These are phyloP conservation scores for Leptura quadrifasciata DNA, from an alignment of 2,888 invertebrate species.

Conservation along the genomic window DNA sequence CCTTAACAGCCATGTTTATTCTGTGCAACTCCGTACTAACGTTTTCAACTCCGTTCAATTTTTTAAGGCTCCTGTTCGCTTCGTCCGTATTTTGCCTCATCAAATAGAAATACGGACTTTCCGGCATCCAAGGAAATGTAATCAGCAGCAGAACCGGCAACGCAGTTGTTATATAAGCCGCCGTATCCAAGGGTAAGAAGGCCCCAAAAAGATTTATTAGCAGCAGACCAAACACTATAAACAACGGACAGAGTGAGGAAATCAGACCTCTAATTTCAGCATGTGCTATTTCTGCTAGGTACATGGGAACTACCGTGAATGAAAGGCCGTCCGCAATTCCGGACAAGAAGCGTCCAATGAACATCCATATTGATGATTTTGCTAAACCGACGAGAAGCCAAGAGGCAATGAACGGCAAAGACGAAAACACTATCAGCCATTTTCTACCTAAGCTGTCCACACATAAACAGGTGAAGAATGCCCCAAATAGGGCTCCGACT, in stretches of 20 bases:
- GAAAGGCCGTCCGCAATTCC: conserved; percentile 76
- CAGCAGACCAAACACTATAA: conserved; percentile 62
- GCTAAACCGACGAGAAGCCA: conserved; percentile 80
- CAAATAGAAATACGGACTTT: conserved; percentile 70
- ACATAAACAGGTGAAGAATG: conserved; percentile 78
- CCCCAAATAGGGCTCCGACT: conserved; percentile 80
- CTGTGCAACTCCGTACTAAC: conserved; percentile 72
- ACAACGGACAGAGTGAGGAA: conserved; percentile 63
- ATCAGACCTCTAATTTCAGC: conserved; percentile 75
- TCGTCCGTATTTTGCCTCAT: conserved; percentile 59
- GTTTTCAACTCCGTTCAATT: conserved; percentile 74
- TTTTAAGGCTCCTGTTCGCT: conserved; percentile 70
- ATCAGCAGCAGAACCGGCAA: conserved; percentile 77
- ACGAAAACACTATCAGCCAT: conserved; percentile 78
- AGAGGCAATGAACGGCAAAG: conserved; percentile 78
- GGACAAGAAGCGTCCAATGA: conserved; percentile 76
- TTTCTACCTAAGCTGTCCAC: conserved; percentile 82
- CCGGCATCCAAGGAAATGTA: conserved; percentile 78
- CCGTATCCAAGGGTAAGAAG: conserved; percentile 74
- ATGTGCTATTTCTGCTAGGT: conserved; percentile 78
- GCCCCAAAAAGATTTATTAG: conserved; percentile 75
- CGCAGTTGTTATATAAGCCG: conserved; percentile 77
- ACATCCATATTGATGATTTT: conserved; percentile 76
- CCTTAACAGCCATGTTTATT: conserved; percentile 66
- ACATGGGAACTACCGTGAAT: conserved; percentile 76